A percentile compares a stretch with the other conserved stretches of the same genome.
These are phyloP conservation scores for Zaprionus camerounensis DNA, from an alignment of 1,140 invertebrate genomes.

Conservation along the genomic window DNA sequence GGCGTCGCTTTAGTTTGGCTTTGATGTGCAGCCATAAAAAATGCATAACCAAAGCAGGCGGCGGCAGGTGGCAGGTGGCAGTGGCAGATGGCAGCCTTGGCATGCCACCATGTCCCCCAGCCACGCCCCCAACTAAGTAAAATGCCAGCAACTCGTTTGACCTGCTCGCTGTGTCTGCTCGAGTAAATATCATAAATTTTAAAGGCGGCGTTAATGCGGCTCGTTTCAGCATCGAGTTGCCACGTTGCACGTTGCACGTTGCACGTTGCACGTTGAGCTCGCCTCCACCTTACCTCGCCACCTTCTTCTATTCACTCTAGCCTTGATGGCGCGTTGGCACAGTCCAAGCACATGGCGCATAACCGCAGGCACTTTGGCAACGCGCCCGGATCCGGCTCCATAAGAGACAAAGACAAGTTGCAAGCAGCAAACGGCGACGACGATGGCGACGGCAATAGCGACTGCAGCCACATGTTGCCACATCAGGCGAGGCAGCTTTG, in stretches of 20 bases:
- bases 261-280: slow-evolving; percentile 5
- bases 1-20: slow-evolving; percentile 44
- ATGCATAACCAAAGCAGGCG: slow-evolving; percentile 41
- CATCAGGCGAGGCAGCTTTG: slow-evolving; percentile 48
- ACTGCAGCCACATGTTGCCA: slow-evolving; percentile 73
- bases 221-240: slow-evolving; percentile 44
- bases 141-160: slow-evolving; percentile 38
- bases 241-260: slow-evolving; percentile 11
- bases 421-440: not conserved
- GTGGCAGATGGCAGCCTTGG: slow-evolving; percentile 9
- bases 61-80: not conserved
- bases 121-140: slow-evolving; percentile 8
- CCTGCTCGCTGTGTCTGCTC: slow-evolving; percentile 48
- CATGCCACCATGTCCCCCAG: not conserved
- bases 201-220: slow-evolving; percentile 73
- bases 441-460: not conserved
- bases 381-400: slow-evolving; percentile 44
- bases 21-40: slow-evolving; percentile 55
- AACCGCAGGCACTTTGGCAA: slow-evolving; percentile 79
- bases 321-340: slow-evolving; percentile 31
- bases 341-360: slow-evolving; percentile 56
- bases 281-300: not conserved
- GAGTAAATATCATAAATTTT: slow-evolving; percentile 82
- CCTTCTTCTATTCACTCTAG: slow-evolving; percentile 1
- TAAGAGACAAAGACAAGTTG: slow-evolving; percentile 30